Percentiles rank a stretch among this genome's conserved stretches.
These are phyloP conservation scores for Choristoneura fumiferana DNA, from an alignment of 1,140 invertebrate genomes.

Conservation along the genomic window DNA sequence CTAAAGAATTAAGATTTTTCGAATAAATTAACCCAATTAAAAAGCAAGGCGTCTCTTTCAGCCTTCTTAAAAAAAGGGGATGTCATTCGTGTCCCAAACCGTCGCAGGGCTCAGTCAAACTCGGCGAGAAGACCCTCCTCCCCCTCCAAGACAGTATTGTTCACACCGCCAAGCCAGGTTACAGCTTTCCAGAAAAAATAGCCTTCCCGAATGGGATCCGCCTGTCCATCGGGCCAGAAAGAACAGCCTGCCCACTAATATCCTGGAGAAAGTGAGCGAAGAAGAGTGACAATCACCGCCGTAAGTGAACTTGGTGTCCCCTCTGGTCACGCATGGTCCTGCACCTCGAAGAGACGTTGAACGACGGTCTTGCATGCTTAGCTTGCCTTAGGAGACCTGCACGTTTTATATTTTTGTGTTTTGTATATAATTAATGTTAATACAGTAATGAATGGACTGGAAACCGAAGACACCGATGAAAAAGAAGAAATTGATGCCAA, in stretches of 20 bases:
- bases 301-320: slow-evolving; percentile 70
- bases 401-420: slow-evolving; percentile 55
- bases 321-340: slow-evolving; percentile 61
- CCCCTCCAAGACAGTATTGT: slow-evolving; percentile 61
- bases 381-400: slow-evolving; percentile 64
- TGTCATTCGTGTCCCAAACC: slow-evolving; percentile 73
- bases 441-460: background rate
- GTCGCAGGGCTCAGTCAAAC: slow-evolving; percentile 64
- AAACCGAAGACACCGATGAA: background rate
- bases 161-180: slow-evolving; percentile 62
- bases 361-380: slow-evolving; percentile 74
- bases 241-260: slow-evolving; percentile 70
- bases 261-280: slow-evolving; percentile 55
- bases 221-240: slow-evolving; percentile 64
- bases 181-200: slow-evolving; percentile 65
- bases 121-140: slow-evolving; percentile 47
- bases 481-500: too few species aligned
- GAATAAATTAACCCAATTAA: too few species aligned
- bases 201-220: slow-evolving; percentile 68
- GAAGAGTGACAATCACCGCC: slow-evolving; percentile 68
- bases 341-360: slow-evolving; percentile 59
- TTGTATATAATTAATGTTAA: slow-evolving; percentile 21
- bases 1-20: too few species aligned
- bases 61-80: slow-evolving; percentile 32
- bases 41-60: slow-evolving; percentile 3